phyloP scores from a whole-genome alignment of 2,113 vertebrate genomes.

The Leucoraja erinaceus region DNA sequence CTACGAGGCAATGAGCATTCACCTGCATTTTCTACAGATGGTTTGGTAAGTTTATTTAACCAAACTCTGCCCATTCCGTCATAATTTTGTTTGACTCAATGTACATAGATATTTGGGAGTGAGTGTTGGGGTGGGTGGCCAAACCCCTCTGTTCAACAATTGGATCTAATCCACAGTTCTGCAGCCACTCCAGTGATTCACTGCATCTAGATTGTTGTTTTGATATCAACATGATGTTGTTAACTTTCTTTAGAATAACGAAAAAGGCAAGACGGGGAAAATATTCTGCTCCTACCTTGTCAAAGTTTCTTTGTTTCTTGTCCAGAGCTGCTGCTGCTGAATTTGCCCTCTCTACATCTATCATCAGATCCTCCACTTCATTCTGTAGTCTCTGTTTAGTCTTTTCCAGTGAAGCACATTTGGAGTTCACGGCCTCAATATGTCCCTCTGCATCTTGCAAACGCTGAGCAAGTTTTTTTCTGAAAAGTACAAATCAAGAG shows the following conservation, averaged over 20 bases:
- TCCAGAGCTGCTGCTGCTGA: conserved; percentile 40
- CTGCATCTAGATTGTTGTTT: background rate
- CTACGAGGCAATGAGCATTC: background rate
- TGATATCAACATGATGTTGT: background rate
- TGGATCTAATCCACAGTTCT: background rate
- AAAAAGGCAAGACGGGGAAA: background rate
- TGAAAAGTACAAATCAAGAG: conserved; percentile 36
- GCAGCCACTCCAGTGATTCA: too few relatives aligned
- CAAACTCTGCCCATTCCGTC: too few relatives aligned
- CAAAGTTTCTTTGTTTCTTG: conserved; percentile 43
- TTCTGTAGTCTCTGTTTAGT: conserved; percentile 52
- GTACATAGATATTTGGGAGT: too few relatives aligned
- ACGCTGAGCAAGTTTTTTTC: conserved; percentile 51
- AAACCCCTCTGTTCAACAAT: background rate
- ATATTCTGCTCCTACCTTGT: conserved; percentile 38
- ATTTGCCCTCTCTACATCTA: conserved; percentile 40
- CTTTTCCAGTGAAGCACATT: conserved; percentile 56
- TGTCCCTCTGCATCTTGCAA: conserved; percentile 55
- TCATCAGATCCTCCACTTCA: conserved; percentile 40
- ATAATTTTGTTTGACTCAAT: too few relatives aligned
- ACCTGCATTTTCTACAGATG: background rate
- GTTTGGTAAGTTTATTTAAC: background rate
- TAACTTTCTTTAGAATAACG: background rate
- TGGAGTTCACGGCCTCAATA: conserved; percentile 50
- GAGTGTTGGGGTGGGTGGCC: too few relatives aligned